phyloP scores from a whole-genome alignment of 2,113 vertebrate genomes.

The Thalassoma bifasciatum region DNA sequence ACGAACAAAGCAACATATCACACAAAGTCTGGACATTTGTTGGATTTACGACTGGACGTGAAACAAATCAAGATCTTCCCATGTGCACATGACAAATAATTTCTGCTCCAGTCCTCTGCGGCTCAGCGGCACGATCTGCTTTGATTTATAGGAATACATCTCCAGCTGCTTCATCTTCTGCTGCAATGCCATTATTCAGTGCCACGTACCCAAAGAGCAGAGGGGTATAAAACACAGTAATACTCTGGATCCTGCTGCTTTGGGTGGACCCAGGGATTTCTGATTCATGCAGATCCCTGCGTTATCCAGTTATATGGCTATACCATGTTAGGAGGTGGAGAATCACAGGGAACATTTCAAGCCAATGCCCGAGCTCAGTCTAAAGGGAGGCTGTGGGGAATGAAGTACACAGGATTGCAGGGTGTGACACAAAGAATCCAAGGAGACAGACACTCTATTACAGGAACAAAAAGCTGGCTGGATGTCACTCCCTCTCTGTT shows the following conservation, averaged over 20 bases:
- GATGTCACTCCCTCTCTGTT: slow-evolving; percentile 29
- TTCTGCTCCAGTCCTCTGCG: slow-evolving; percentile 27
- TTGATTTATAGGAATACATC: slow-evolving; percentile 61
- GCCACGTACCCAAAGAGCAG: slow-evolving; percentile 32
- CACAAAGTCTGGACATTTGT: slow-evolving; percentile 24
- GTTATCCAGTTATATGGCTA: slow-evolving; percentile 7
- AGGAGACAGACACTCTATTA: slow-evolving; percentile 34
- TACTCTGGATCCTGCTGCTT: slow-evolving; percentile 32
- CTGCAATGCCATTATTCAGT: slow-evolving; percentile 46
- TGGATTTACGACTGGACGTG: slow-evolving; percentile 56
- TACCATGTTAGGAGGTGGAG: background rate
- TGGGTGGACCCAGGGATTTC: background rate
- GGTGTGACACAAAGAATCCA: slow-evolving; percentile 17
- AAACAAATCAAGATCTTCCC: slow-evolving; percentile 54
- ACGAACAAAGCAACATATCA: slow-evolving; percentile 47
- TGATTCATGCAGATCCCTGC: background rate
- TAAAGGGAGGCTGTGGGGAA: background rate
- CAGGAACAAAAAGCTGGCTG: slow-evolving; percentile 27
- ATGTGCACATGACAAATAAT: slow-evolving; percentile 60
- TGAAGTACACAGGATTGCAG: slow-evolving; percentile 9
- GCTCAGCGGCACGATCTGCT: slow-evolving; percentile 25
- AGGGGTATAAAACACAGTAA: slow-evolving; percentile 58
- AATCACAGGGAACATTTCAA: slow-evolving; percentile 1
- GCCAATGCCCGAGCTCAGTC: background rate
- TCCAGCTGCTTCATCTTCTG: slow-evolving; percentile 47